Evolutionary conservation across 2,888 invertebrate species (phyloP), one percentile per base, ranked within the genome.

Genomic region (Panorpa germanica): DNA sequence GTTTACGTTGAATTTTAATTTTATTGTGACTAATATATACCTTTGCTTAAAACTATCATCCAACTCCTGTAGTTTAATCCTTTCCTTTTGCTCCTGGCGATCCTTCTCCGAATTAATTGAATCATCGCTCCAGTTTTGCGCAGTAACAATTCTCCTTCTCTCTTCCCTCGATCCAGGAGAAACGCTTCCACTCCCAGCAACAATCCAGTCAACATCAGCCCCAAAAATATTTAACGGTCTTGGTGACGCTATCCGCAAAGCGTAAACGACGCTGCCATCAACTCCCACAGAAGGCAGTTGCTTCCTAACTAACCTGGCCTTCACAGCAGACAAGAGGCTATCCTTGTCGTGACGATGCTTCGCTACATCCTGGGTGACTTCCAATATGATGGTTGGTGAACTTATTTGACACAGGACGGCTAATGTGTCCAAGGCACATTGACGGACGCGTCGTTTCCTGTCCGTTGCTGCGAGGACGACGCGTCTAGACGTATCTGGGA

Each of bases 121-220:
- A n/a, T n/a, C n/a, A n/a, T n/a, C n/a, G n/a, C n/a, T n/a, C n/a
- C n/a, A n/a, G n/a, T n/a, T n/a, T n/a, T n/a, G n/a, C n/a, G n/a
- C n/a, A n/a, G n/a, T n/a, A n/a, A n/a, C n/a, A n/a, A n/a, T n/a
- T n/a, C n/a, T n/a, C n/a, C n/a, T n/a, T n/a, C n/a, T n/a, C 25
- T 48, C 42, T 36, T 49, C 50, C 4, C 51, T 28, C 1, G 65
- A 60, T 25, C 61, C 61, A 1, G 65, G 61, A 3, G 65, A 65
- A 14, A 66, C 57, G 1, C 66, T 64, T 5, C 63, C 66, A 39
- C 61, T 59, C 22, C 70, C 75, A 19, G 66, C 61, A 33, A 70
- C 55, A 31, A 82, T 69, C 80, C 81, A 82, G 32, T 78, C 76
- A 19, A 78, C 61, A 48, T 82, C 82, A 6, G 73, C 65, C 25